A percentile compares a stretch with the other conserved stretches of the same genome.
These are phyloP conservation scores for Rhagium mordax DNA, from an alignment of 2,888 invertebrate species.

Conservation along the genomic window DNA sequence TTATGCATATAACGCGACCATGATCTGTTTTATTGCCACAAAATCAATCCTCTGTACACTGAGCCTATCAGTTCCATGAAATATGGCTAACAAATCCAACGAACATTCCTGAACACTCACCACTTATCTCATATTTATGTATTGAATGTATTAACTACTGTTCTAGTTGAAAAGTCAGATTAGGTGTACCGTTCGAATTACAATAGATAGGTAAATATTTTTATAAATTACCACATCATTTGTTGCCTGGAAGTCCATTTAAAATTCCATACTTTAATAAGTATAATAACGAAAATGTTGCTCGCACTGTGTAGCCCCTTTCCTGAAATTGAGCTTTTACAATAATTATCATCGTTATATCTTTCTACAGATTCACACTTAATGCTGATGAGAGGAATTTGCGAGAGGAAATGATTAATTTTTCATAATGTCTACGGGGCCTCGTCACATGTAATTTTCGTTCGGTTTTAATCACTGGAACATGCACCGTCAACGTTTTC, in stretches of 20 bases:
- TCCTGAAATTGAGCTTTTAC: slow-evolving; percentile 17
- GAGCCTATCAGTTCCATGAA: too few relatives aligned
- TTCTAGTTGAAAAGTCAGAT: background rate
- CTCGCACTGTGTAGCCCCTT: background rate
- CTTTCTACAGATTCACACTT: slow-evolving; percentile 15
- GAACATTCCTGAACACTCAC: too few relatives aligned
- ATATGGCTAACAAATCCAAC: too few relatives aligned
- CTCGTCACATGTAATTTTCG: slow-evolving; percentile 6
- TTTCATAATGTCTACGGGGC: slow-evolving; percentile 13
- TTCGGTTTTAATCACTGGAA: slow-evolving; percentile 21
- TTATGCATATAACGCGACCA: too few relatives aligned
- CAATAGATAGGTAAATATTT: background rate
- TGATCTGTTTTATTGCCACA: too few relatives aligned
- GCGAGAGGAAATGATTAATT: slow-evolving; percentile 17
- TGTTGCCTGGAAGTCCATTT: background rate
- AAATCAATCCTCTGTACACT: too few relatives aligned
- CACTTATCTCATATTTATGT: too few relatives aligned
- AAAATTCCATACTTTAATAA: slow-evolving; percentile 2
- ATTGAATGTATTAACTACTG: too few relatives aligned
- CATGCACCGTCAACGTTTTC: slow-evolving; percentile 11
- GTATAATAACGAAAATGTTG: background rate
- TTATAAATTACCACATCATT: background rate
- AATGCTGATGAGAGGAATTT: slow-evolving; percentile 16
- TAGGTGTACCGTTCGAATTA: background rate
- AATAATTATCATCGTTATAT: slow-evolving; percentile 28